Conservation (phyloP, 2,888 invertebrate species). For the Agriopis aurantiaria region DNA sequence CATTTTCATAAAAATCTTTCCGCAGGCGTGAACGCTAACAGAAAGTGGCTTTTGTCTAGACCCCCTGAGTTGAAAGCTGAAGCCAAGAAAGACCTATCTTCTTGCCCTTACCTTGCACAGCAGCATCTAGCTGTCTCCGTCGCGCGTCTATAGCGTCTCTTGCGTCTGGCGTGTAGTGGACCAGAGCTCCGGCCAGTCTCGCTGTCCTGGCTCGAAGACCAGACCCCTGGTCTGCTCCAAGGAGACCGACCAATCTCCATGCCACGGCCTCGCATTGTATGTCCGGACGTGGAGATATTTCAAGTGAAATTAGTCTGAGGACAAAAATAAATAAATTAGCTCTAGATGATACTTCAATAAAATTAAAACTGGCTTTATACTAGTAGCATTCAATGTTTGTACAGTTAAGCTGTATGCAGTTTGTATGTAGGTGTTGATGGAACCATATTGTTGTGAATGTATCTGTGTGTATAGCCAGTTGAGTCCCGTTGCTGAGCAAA, state of each 20-base stretch:
- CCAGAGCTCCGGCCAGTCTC: constrained; percentile 86
- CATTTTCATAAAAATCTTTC: too few relatives aligned
- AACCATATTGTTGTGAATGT: too few relatives aligned
- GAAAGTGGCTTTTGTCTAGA: too few relatives aligned
- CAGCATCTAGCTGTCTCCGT: constrained; percentile 92
- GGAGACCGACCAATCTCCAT: constrained; percentile 94
- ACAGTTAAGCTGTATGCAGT: too few relatives aligned
- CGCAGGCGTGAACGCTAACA: too few relatives aligned
- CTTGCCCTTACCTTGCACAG: constrained; percentile 88
- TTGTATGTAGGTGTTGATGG: too few relatives aligned
- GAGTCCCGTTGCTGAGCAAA: too few relatives aligned
- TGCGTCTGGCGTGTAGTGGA: constrained; percentile 88
- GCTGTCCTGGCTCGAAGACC: constrained; percentile 88
- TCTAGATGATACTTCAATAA: background rate
- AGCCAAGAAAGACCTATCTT: too few relatives aligned
- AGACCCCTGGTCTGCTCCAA: constrained; percentile 86
- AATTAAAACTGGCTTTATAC: too few relatives aligned
- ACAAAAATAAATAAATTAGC: background rate
- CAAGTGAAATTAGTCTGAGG: constrained; percentile 73
- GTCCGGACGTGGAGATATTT: constrained; percentile 87
- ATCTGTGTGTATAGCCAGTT: too few relatives aligned
- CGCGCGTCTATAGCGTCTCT: constrained; percentile 89
- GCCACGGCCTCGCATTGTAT: constrained; percentile 92
- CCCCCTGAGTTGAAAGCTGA: constrained; percentile 77
- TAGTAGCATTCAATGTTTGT: too few relatives aligned